These are phyloP conservation scores for Hydractinia echinata DNA, from an alignment of 30 jellyfish, hydroid and myxozoan genomes.

Conservation along the genomic window DNA sequence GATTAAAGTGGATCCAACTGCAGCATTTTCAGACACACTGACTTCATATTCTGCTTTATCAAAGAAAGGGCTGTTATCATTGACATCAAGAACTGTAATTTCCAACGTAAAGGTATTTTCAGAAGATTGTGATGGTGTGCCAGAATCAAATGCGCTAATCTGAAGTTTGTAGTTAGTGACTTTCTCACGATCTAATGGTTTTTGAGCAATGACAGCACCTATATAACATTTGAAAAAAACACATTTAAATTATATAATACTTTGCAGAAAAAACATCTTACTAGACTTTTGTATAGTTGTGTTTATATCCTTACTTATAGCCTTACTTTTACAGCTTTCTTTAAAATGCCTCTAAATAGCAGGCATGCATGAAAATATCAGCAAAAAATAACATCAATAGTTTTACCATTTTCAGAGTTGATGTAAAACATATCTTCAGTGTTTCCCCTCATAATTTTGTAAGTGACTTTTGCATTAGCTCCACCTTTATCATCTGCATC, in stretches of 20 bases:
- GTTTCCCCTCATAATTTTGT: slow-evolving; percentile 58
- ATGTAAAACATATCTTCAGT: slow-evolving; percentile 53
- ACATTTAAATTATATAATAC: no score
- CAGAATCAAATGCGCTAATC: slow-evolving; percentile 24
- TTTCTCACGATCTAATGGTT: slow-evolving; percentile 18
- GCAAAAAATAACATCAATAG: background rate
- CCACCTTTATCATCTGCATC: slow-evolving; percentile 53
- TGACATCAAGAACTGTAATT: slow-evolving; percentile 6
- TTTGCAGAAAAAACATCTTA: no score
- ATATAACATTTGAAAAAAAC: background rate
- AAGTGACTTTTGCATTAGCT: slow-evolving; percentile 52
- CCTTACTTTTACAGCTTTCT: no score
- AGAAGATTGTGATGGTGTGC: slow-evolving; percentile 11
- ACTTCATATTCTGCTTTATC: background rate
- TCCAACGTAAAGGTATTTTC: background rate
- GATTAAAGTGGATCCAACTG: background rate
- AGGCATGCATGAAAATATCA: no score
- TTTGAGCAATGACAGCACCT: slow-evolving; percentile 18
- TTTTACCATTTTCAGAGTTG: slow-evolving; percentile 67
- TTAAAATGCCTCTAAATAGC: no score
- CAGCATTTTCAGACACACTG: slow-evolving; percentile 7
- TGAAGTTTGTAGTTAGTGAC: background rate
- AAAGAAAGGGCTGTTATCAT: slow-evolving; percentile 18
- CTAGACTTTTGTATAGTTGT: no score
- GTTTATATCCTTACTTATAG: no score